Evolutionary conservation across 2,797 vertebrate species (phyloP).

Genomic region (Amniataba percoides): DNA sequence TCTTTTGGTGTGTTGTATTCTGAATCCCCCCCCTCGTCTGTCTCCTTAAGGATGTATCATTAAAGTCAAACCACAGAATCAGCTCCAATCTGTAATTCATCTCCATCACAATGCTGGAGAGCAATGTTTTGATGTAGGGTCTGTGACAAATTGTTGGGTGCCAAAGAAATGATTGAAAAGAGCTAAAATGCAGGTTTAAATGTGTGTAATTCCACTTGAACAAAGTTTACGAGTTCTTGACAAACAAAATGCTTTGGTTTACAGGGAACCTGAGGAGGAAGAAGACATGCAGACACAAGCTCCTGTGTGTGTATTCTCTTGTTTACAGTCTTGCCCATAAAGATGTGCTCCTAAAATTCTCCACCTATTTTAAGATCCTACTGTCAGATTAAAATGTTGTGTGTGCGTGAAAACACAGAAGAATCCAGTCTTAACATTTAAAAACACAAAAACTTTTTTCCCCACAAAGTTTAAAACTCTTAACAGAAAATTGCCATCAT

Average conservation of each 20-base stretch:
- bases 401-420: background rate
- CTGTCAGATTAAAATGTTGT: background rate
- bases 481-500: background rate
- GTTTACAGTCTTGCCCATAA: slow-evolving; percentile 19
- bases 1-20: slow-evolving; percentile 30
- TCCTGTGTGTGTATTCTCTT: slow-evolving; percentile 15
- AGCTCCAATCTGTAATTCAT: slow-evolving; percentile 59
- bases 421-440: background rate
- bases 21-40: slow-evolving; percentile 25
- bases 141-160: slow-evolving; percentile 45
- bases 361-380: background rate
- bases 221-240: slow-evolving; percentile 55
- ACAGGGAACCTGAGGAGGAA: slow-evolving; percentile 34
- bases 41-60: slow-evolving; percentile 44
- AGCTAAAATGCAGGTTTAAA: slow-evolving; percentile 42
- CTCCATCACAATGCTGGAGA: slow-evolving; percentile 28
- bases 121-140: slow-evolving; percentile 47
- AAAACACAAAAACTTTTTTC: background rate
- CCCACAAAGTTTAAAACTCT: too few species aligned
- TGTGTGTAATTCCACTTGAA: slow-evolving; percentile 50
- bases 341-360: slow-evolving; percentile 9
- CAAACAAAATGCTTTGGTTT: slow-evolving; percentile 46
- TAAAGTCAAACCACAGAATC: slow-evolving; percentile 56
- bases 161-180: slow-evolving; percentile 40
- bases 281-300: slow-evolving; percentile 17